These are phyloP conservation scores for Pristionchus japonicus DNA, from an alignment of 2,888 invertebrate species.

Conservation along the genomic window DNA sequence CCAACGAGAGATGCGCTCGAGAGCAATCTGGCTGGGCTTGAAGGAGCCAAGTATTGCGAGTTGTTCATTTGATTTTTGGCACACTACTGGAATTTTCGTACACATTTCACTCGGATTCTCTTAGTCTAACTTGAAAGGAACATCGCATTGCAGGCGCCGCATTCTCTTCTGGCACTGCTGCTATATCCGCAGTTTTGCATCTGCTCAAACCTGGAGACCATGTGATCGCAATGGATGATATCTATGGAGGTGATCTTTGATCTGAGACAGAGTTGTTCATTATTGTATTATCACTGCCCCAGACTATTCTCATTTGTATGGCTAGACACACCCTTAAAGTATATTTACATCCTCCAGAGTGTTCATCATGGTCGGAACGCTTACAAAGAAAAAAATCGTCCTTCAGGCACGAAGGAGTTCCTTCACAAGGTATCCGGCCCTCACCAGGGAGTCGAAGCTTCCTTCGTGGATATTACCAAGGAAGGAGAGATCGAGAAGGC, in stretches of 20 bases:
- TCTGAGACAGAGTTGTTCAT: too few species aligned
- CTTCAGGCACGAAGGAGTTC: constrained; percentile 59
- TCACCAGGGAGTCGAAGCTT: constrained; percentile 80
- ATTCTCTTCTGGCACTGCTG: constrained; percentile 90
- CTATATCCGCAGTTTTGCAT: constrained; percentile 85
- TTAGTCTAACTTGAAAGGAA: too few species aligned
- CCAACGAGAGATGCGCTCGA: constrained; percentile 91
- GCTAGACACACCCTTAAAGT: too few species aligned
- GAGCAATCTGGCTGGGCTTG: constrained; percentile 89
- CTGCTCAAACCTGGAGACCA: constrained; percentile 90
- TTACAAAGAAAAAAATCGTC: too few species aligned
- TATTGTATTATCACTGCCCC: too few species aligned
- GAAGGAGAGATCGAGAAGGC: constrained; percentile 82
- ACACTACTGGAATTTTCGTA: too few species aligned
- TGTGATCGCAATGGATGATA: constrained; percentile 89
- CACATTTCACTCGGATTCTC: too few species aligned
- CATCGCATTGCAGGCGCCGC: constrained; percentile 76
- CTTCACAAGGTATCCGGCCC: constrained; percentile 80
- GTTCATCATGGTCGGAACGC: too few species aligned
- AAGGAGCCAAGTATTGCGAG: constrained; percentile 87
- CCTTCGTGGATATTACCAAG: constrained; percentile 82
- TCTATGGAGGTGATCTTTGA: constrained; percentile 83
- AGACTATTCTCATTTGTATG: too few species aligned
- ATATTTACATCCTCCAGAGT: too few species aligned
- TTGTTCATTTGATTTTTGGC: neutral